A percentile compares a stretch with the other conserved stretches of the same genome.
Conservation (phyloP, 2,888 invertebrate genomes). For the Drosophila eohydei region DNA sequence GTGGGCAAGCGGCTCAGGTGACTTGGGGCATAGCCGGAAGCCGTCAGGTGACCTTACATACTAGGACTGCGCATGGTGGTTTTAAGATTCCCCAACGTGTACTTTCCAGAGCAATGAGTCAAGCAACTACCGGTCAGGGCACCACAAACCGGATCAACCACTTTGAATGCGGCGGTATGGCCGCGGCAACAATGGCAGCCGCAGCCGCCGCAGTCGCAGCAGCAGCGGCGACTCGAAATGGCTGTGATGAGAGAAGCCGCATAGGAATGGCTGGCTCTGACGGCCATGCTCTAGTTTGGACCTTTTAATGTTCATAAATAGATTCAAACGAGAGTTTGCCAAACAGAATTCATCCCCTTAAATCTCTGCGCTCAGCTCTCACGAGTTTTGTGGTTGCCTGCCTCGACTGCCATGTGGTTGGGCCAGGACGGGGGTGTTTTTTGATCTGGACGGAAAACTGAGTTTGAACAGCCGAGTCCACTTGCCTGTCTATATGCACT, state of each 20-base stretch:
- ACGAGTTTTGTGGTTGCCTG: constrained; percentile 28
- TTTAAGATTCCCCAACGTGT: constrained; percentile 41
- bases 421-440: constrained; percentile 5
- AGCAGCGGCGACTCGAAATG: constrained; percentile 42
- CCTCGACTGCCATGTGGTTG: constrained; percentile 21
- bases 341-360: constrained; percentile 49
- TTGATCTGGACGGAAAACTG: background rate
- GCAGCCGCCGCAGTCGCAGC: background rate
- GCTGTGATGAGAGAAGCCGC: constrained; percentile 65
- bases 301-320: constrained; percentile 56
- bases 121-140: constrained; percentile 32
- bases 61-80: constrained; percentile 9
- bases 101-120: constrained; percentile 43
- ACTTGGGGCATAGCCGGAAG: constrained; percentile 5
- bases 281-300: constrained; percentile 51
- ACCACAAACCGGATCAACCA: constrained; percentile 75
- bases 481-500: background rate
- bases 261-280: constrained; percentile 35
- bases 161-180: constrained; percentile 62
- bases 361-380: constrained; percentile 21
- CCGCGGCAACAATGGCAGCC: constrained; percentile 59
- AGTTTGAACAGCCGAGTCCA: background rate
- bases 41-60: constrained; percentile 32
- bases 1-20: constrained; percentile 14
- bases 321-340: constrained; percentile 57